Evolutionary conservation across 2,113 vertebrate genomes (phyloP).

Genomic region (Scatophagus argus): DNA sequence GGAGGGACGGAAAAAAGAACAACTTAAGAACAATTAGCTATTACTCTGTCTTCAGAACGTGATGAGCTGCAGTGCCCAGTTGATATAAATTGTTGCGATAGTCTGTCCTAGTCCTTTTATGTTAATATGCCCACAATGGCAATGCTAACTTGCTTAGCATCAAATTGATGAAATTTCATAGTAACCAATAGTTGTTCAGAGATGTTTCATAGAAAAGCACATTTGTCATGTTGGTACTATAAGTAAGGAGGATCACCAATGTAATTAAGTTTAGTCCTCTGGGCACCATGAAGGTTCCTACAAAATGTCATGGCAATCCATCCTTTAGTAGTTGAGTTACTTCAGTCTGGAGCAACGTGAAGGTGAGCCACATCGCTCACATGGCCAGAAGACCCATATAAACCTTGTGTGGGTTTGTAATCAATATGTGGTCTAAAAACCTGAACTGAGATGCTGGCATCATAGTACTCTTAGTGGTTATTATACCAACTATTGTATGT

Average conservation of each 20-base stretch:
- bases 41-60: not conserved
- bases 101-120: not conserved
- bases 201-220: not conserved
- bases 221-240: not conserved
- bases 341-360: not conserved
- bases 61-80: not conserved
- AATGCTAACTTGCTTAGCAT: too few species aligned
- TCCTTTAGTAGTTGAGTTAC: not conserved
- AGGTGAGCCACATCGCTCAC: not conserved
- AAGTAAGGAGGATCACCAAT: not conserved
- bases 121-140: too few species aligned
- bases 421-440: not conserved
- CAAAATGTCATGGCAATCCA: not conserved
- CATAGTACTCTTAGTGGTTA: not conserved
- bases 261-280: not conserved
- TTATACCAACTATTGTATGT: not conserved
- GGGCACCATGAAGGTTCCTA: too few species aligned
- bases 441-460: not conserved
- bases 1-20: not conserved
- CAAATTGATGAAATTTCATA: too few species aligned
- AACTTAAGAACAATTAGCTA: not conserved
- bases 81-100: not conserved
- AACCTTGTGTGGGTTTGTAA: not conserved
- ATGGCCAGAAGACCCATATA: too few species aligned
- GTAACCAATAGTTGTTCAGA: too few species aligned